Evolutionary conservation across 2,888 invertebrate species (phyloP), one percentile per base, ranked within the genome.

Genomic region (Xanthia icteritia): DNA sequence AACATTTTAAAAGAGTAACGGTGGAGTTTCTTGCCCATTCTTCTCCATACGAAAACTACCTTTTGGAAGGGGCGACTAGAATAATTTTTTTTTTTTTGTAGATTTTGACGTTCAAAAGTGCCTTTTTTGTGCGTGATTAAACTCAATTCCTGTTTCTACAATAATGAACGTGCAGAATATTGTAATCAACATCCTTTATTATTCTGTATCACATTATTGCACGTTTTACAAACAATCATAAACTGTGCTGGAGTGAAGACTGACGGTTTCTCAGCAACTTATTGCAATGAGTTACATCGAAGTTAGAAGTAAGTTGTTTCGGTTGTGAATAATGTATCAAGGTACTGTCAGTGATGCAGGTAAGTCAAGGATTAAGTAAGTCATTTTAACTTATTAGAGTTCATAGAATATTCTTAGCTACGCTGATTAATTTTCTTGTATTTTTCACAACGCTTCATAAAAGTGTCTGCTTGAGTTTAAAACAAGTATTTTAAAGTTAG

Each of bases 241-340:
- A 23, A 48, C 54, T 13, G 39, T 20, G 48, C 66, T 36, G 4
- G 11, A 39, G 56, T 23, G 31, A 56, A 17, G 13, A 48, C 58
- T 42, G 23, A 27, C 20, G 48, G 8, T 48, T 15, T 61, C 54
- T 42, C 23, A 45, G 17, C 13, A 65, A 61, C 54, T 82, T 58
- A 56, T 56, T 36, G 69, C 68, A 65, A 61, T 27, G 63, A 81
- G 6, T 42, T 56, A 61, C 31, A 23, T 20, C 20, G 0, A 61
- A 82, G 48, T 82, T 65, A 17, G 1, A 39, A 56, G 27, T 23
- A 56, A 56, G 42, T 72, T n/a, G 64, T 65, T 72, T 56, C 39
- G 13, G n/a, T 48, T 72, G 45, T 77, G 54, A 77, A 78, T 66
- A 69, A 69, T 70, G 2, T 56, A 75, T 39, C 20, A 8, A 69